Percentiles rank a stretch among this genome's conserved stretches.
Evolutionary conservation across 2,797 vertebrate genomes (phyloP).

Genomic region (Parambassis ranga): DNA sequence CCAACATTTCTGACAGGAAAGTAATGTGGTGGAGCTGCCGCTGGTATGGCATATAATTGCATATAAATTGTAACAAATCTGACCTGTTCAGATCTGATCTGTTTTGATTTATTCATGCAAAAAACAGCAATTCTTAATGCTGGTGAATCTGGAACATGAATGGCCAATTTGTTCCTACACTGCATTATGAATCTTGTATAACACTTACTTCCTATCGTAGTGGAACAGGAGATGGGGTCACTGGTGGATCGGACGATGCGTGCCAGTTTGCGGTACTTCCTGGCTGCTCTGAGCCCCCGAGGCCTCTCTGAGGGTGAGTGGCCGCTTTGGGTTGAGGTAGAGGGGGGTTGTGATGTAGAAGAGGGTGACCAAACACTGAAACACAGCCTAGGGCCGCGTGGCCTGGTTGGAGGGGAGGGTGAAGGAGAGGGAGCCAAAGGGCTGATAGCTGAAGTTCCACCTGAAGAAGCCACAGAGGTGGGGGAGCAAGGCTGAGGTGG

Average conservation of each 20-base stretch:
- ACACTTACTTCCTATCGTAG: constrained; percentile 81
- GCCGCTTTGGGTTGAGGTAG: constrained; percentile 75
- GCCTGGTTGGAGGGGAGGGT: constrained; percentile 69
- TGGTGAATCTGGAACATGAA: neutral
- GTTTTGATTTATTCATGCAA: too few relatives aligned
- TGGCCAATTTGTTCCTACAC: neutral
- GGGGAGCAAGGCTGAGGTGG: constrained; percentile 76
- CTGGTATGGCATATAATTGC: too few relatives aligned
- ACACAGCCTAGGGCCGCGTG: constrained; percentile 82
- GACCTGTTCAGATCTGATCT: too few relatives aligned
- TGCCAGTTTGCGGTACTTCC: constrained; percentile 77
- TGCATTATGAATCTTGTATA: neutral
- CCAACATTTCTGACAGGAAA: neutral
- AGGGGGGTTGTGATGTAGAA: constrained; percentile 71
- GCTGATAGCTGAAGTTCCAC: constrained; percentile 69
- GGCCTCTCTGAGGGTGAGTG: constrained; percentile 57
- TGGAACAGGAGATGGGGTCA: constrained; percentile 88
- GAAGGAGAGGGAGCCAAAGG: constrained; percentile 70
- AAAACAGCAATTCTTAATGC: neutral
- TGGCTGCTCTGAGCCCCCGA: constrained; percentile 57
- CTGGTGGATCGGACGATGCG: constrained; percentile 92
- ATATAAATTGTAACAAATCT: too few relatives aligned
- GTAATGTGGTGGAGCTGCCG: neutral
- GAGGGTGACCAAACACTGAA: constrained; percentile 85
- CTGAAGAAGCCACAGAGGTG: constrained; percentile 69